Percentiles rank a stretch among this genome's conserved stretches.
Conservation (phyloP, 2,797 vertebrate genomes). For the Anolis apletophallus region DNA sequence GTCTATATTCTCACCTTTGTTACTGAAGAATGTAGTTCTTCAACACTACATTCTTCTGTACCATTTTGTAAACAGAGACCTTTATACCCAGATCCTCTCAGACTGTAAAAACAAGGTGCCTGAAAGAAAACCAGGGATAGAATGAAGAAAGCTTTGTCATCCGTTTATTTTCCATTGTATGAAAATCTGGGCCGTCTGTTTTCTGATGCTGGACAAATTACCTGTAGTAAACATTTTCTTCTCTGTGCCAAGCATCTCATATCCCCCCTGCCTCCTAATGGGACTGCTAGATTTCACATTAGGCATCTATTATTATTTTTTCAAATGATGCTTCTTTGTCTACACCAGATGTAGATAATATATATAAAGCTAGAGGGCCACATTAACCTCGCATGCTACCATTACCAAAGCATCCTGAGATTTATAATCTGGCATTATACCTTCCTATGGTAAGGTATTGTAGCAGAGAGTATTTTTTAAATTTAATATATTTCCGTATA, state of each 20-base stretch:
- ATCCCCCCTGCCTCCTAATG: not conserved
- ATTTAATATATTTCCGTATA: too few species aligned
- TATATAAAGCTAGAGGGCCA: too few species aligned
- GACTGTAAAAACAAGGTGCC: not conserved
- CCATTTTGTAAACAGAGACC: not conserved
- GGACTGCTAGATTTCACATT: not conserved
- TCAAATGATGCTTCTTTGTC: not conserved
- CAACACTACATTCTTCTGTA: not conserved
- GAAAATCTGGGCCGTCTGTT: not conserved
- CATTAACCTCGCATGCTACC: too few species aligned
- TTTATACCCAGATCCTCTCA: not conserved
- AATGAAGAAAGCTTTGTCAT: not conserved
- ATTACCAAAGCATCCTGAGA: too few species aligned
- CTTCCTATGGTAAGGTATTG: too few species aligned
- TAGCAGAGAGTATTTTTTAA: too few species aligned
- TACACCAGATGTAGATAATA: not conserved
- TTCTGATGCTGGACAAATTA: not conserved
- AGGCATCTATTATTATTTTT: not conserved
- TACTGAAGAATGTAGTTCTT: not conserved
- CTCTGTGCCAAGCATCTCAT: not conserved
- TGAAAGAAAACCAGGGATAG: not conserved
- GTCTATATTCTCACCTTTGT: conserved; percentile 1
- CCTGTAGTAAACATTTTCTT: not conserved
- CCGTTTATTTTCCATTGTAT: not conserved
- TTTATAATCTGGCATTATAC: too few species aligned